These are phyloP conservation scores for Girardinus metallicus DNA, from an alignment of 2,797 vertebrate genomes.

Conservation along the genomic window DNA sequence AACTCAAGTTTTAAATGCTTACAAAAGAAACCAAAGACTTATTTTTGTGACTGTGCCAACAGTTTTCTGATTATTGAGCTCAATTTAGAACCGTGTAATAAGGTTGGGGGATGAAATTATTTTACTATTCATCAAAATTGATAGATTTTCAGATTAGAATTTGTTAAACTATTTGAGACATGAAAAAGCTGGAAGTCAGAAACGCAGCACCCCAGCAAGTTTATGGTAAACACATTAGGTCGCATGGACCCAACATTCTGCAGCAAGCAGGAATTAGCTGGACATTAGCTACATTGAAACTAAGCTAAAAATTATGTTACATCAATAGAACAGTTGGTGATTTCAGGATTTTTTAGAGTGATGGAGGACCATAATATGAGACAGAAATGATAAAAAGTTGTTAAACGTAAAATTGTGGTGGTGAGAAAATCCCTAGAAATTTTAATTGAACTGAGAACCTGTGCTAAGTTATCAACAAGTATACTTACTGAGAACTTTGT, in stretches of 20 bases:
- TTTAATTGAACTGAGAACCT: background rate
- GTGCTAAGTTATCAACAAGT: background rate
- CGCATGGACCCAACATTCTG: background rate
- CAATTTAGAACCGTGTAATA: background rate
- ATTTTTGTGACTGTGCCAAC: background rate
- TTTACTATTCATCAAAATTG: background rate
- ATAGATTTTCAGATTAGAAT: background rate
- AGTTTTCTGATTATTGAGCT: background rate
- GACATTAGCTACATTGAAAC: background rate
- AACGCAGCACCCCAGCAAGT: background rate
- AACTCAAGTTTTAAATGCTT: background rate
- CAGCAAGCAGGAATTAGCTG: background rate
- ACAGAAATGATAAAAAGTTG: background rate
- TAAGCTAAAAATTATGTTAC: background rate
- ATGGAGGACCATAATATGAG: background rate
- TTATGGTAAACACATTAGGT: background rate
- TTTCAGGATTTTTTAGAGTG: background rate
- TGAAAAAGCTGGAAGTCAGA: background rate
- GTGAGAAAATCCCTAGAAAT: background rate
- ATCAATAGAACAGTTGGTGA: background rate
- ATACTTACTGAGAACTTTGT: too few species aligned
- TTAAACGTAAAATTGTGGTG: background rate
- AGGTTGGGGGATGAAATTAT: background rate
- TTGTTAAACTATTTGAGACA: background rate
- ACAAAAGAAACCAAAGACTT: background rate